Conservation (phyloP, 2,888 invertebrate genomes). For the Hanleya hanleyi region DNA sequence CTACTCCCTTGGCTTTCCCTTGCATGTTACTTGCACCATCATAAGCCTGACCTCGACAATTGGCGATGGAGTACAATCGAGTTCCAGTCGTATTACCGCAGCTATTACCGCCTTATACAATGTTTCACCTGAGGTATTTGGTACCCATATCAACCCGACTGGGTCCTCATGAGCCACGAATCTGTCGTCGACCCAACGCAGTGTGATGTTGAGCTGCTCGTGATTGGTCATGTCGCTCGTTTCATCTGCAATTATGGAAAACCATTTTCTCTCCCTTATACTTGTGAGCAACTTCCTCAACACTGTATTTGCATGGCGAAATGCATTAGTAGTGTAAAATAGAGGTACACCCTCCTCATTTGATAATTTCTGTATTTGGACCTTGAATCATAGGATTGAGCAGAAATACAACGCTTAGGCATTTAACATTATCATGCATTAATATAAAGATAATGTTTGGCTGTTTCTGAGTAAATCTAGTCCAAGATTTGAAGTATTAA, state of each 20-base stretch:
- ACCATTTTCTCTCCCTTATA: background rate
- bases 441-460: too few relatives aligned
- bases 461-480: too few relatives aligned
- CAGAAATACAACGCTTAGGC: too few relatives aligned
- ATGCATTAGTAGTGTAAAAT: too few relatives aligned
- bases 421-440: too few relatives aligned
- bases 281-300: background rate
- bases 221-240: slow-evolving; percentile 5
- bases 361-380: too few relatives aligned
- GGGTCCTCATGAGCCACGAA: slow-evolving; percentile 13
- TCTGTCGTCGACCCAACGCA: slow-evolving; percentile 18
- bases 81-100: slow-evolving; percentile 3
- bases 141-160: slow-evolving; percentile 13
- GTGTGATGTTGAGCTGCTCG: slow-evolving; percentile 13
- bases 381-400: too few relatives aligned
- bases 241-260: background rate
- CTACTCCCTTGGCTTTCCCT: slow-evolving; percentile 25
- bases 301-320: background rate
- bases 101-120: background rate
- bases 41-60: slow-evolving; percentile 33
- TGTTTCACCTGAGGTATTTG: background rate
- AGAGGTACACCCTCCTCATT: too few relatives aligned
- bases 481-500: too few relatives aligned
- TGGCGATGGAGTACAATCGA: slow-evolving; percentile 13
- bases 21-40: slow-evolving; percentile 25